These are phyloP conservation scores for Toxotes lorentzi DNA, from an alignment of 2,797 vertebrate species.

Conservation along the genomic window DNA sequence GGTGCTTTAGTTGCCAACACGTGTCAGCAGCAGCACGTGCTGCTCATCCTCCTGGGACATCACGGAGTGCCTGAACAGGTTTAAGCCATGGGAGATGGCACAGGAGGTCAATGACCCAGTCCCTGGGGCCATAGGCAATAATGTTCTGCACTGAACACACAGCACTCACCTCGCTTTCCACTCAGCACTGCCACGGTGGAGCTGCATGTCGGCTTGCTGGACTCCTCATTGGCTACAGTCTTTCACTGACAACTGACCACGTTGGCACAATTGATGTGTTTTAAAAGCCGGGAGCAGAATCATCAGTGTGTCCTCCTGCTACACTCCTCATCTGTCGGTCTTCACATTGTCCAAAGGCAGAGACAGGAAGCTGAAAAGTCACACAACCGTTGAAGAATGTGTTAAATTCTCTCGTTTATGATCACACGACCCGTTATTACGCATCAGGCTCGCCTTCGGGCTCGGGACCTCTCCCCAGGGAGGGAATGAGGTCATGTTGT, in stretches of 20 bases:
- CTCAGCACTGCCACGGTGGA: conserved; percentile 9
- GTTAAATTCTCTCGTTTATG: neutral
- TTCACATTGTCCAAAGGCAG: neutral
- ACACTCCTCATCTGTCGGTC: neutral
- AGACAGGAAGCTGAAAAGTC: conserved; percentile 16
- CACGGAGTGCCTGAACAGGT: conserved; percentile 31
- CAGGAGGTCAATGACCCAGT: conserved; percentile 57
- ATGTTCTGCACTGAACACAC: conserved; percentile 38
- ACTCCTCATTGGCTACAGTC: conserved; percentile 22
- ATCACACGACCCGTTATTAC: conserved; percentile 1
- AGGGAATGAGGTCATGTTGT: conserved; percentile 82
- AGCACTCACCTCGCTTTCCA: conserved; percentile 43
- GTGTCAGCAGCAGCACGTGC: conserved; percentile 45
- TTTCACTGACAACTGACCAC: neutral
- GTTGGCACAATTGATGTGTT: conserved; percentile 26
- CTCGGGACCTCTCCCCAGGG: conserved; percentile 36
- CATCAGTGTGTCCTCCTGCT: neutral
- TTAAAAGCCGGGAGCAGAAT: conserved; percentile 27
- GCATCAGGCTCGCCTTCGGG: conserved; percentile 29
- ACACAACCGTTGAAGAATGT: neutral
- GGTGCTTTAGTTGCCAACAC: conserved; percentile 19
- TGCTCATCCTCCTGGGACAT: neutral
- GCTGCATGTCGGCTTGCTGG: neutral
- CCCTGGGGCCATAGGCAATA: conserved; percentile 46
- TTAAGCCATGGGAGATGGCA: conserved; percentile 37